Base-by-base conservation (phyloP, 2,797 vertebrate genomes). In the Heliangelus exortis region DNA sequence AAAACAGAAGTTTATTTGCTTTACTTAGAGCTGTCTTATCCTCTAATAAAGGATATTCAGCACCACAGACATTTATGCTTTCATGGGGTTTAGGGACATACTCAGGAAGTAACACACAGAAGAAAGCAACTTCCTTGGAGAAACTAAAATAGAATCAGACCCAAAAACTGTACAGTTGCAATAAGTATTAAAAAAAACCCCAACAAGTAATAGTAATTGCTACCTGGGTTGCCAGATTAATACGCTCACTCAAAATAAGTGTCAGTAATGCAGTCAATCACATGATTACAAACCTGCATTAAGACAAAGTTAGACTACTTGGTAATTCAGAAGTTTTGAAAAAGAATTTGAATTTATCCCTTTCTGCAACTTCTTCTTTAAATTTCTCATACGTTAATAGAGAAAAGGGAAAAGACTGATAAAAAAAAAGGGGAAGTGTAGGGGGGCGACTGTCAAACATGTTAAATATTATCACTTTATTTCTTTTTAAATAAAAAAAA, bases 361-460 rank as follows among this genome's bases (percentile, higher is more conserved):
- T 57, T 59, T 62, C 22, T 7, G 1, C 7, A 66, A 80, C 74
- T 53, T 14, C 3, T 36, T 72, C 8, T 73, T 61, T 68, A 4
- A 4, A 21, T 26, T 57, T 74, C 10, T 22, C 18, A 39, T 1
- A 1, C 2, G 14, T 62, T 76, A 62, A 57, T 0, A 62, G 4
- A 73, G 21, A 67, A 65, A 51, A 87, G 10, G 28, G 7, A 51
- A 25, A 34, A 25, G 26, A 47, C 0, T 31, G 20, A 36, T 3
- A 26, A 47, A 47, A 25, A 39, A 57, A 87, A 58, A 13, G 11
- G 23, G 15, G 5, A 2, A 36, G 34, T 33, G 33, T 33, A 33
- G 10, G 34, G 34, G 34, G 7, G 34, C 1, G 7, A 2, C 5
- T 61, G 28, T 21, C 43, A n/a, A 54, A 71, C 61, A 90, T 5